Conservation (phyloP, 2,797 vertebrate genomes). For the Labroides dimidiatus region DNA sequence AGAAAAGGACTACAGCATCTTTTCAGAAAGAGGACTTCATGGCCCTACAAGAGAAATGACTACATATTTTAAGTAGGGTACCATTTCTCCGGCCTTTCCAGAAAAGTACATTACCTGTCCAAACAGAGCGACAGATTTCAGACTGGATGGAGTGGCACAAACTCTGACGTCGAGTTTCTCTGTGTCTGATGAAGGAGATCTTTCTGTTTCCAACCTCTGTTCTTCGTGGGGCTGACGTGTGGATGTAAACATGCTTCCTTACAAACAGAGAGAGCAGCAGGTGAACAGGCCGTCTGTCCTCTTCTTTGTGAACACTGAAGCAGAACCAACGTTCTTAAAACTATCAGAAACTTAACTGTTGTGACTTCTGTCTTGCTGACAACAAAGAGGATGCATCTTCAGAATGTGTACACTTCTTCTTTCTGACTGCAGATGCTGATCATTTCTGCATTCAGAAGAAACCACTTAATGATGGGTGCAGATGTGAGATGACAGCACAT, state of each 20-base stretch:
- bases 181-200: background rate
- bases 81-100: no score
- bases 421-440: constrained; percentile 34
- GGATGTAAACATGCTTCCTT: background rate
- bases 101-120: no score
- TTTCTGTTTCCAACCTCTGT: no score
- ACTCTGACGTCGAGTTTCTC: background rate
- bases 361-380: background rate
- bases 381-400: background rate
- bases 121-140: no score
- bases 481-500: constrained; percentile 20
- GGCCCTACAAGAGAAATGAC: no score
- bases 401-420: constrained; percentile 25
- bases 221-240: background rate
- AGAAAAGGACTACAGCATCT: no score
- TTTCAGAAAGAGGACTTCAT: no score
- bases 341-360: background rate
- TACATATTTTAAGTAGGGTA: background rate
- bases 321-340: background rate
- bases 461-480: background rate
- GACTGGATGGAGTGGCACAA: background rate
- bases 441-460: constrained; percentile 17
- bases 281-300: background rate
- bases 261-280: background rate
- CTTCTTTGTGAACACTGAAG: background rate